phyloP scores from a whole-genome alignment of 2,888 invertebrate species.

The Reticulitermes lucifugus region DNA sequence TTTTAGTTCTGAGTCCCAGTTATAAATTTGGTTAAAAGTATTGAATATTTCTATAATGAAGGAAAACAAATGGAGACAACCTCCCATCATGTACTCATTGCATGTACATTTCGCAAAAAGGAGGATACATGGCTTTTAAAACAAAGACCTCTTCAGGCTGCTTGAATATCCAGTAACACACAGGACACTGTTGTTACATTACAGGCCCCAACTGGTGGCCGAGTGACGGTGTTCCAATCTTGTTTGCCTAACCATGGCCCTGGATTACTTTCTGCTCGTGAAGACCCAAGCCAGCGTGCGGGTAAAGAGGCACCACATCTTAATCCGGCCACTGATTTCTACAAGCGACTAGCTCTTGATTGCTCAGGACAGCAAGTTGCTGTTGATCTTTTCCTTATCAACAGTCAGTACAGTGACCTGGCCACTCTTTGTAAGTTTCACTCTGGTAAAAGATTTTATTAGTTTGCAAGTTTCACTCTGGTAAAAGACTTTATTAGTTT shows the following conservation, averaged over 20 bases:
- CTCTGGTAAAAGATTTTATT: neutral
- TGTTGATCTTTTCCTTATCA: conserved; percentile 94
- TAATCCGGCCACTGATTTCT: conserved; percentile 97
- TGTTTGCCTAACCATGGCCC: conserved; percentile 89
- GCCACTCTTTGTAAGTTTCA: conserved; percentile 85
- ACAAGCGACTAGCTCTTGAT: conserved; percentile 94
- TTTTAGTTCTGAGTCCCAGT: too few relatives aligned
- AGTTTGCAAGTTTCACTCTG: too few relatives aligned
- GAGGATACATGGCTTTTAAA: too few relatives aligned
- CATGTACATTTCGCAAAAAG: too few relatives aligned
- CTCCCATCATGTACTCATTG: too few relatives aligned
- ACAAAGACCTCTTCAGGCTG: too few relatives aligned
- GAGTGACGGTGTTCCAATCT: conserved; percentile 94
- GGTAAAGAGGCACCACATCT: conserved; percentile 87
- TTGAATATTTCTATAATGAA: too few relatives aligned
- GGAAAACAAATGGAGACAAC: too few relatives aligned
- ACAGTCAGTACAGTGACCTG: conserved; percentile 93
- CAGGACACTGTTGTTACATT: conserved; percentile 48
- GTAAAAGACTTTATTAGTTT: too few relatives aligned
- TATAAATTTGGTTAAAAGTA: too few relatives aligned
- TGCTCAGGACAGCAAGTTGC: conserved; percentile 97
- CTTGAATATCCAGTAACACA: neutral
- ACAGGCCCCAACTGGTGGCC: conserved; percentile 90
- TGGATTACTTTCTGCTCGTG: conserved; percentile 85
- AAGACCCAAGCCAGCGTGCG: conserved; percentile 87